Base-by-base conservation (phyloP, 2,113 vertebrate genomes). In the Phylloscopus trochiloides region DNA sequence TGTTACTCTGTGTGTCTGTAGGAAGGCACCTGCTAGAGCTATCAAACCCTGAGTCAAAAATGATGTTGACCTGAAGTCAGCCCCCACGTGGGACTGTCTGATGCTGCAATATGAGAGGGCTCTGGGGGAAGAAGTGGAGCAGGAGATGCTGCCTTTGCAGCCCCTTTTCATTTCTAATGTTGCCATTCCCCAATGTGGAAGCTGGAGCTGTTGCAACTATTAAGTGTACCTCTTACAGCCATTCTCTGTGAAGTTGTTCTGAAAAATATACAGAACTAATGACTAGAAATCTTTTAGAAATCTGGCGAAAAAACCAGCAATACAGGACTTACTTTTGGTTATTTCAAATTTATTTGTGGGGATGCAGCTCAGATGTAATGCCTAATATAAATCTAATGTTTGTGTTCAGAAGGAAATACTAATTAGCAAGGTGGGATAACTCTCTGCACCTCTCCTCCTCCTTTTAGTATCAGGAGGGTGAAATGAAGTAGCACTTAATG, bases 401-500 rank as follows among this genome's bases (percentile, higher is more conserved):
- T 79, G 17, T 48, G 20, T 94, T 96, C 29, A 59, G 59, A 93
- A 80, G 51, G 81, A 75, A 95, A 73, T 85, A 43, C 31, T 92
- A 86, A 92, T 94, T 91, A 86, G 72, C 61, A 54, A 86, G 81
- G 65, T 81, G 47, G 79, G 95, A 80, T 94, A 97, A 94, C 90
- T 97, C 91, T 93, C 78, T 61, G 28, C 19, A 29, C 61, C 13
- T 72, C 19, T 86, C 29, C 82, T 72, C 55, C 79, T 94, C 25
- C 32, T 74, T 73, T 61, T 68, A 95, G 75, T 88, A 86, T 75
- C 87, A 70, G 58, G 88, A 95, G 95, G 95, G 92, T 90, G 86
- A 95, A 97, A 97, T 24, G 26, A 84, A 96, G 96, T 95, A 97
- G 93, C 62, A 90, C 59, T 97, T 96, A 92, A 75, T 83, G 75